Evolutionary conservation across 2,888 invertebrate genomes (phyloP), one percentile per base, ranked within the genome.

Genomic region (Andrena haemorrhoa): DNA sequence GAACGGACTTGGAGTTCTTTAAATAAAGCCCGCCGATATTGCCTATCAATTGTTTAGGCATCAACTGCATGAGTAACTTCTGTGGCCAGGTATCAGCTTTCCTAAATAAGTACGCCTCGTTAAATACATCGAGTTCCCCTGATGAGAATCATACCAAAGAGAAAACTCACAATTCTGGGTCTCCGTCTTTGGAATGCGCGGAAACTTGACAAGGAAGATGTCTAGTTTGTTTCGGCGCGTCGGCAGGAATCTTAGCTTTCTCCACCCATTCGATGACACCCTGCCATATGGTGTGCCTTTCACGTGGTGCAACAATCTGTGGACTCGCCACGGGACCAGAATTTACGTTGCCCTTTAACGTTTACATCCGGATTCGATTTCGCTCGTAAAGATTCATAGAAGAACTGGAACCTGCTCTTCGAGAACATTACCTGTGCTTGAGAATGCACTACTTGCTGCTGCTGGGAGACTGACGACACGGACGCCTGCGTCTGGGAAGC

Each of bases 61-160:
- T 98, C 85, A 99, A 94, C 94, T 98, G 98, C 98, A 99, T 98
- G 66, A 98, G 96, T 51, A 99, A 94, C 92, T 98, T 98, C 87
- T 96, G 96, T 0, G 99, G 98, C 99, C 99, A 99, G 41, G 97
- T 97, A 91, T 98, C 98, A 1, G 98, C 98, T 94, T 98, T 98
- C 77, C 96, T 96, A 89, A 75, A 41, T 41, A 92, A 91, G 58
- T 2, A 23, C 20, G 10, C 3, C 47, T 16, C 47, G n/a, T 33
- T 23, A 4, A 69, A 47, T 33, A n/a, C 12, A 35, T 41, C 7
- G 16, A 7, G 12, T 23, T 31, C 8, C 3, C 16, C 4, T 33
- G 0, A 8, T 2, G 2, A 23, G 23, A 49, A 12, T 23, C 20
- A 3, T 29, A 20, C 35, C 8, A 56, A 7, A 16, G 10, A 64